phyloP scores from a whole-genome alignment of 2,888 invertebrate genomes.

The Latrodectus hesperus region DNA sequence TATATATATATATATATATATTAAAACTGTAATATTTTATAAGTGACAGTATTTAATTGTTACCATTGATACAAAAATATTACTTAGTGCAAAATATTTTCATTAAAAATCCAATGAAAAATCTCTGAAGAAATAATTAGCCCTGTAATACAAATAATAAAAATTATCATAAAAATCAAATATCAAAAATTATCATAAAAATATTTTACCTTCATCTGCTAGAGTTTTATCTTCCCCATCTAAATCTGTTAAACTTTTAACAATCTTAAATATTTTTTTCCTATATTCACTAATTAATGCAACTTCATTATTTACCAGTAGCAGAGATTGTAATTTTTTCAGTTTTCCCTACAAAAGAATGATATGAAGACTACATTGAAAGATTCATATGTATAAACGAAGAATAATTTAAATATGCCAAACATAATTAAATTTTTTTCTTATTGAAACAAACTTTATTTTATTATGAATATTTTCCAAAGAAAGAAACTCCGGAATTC shows the following conservation, averaged over 20 bases:
- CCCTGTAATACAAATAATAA: not conserved
- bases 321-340: slow-evolving; percentile 33
- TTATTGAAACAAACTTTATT: too few species aligned
- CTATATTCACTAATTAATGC: slow-evolving; percentile 18
- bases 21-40: not conserved
- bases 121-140: not conserved
- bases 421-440: too few species aligned
- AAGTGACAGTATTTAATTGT: not conserved
- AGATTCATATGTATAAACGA: too few species aligned
- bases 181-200: not conserved
- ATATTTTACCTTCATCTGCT: slow-evolving; percentile 34
- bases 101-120: not conserved
- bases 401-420: too few species aligned
- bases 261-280: slow-evolving; percentile 24
- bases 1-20: too few species aligned
- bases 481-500: too few species aligned
- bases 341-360: slow-evolving; percentile 24
- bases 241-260: slow-evolving; percentile 26
- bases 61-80: not conserved
- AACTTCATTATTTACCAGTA: slow-evolving; percentile 26
- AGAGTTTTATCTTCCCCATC: slow-evolving; percentile 48
- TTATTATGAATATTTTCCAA: too few species aligned
- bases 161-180: not conserved
- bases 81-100: not conserved
- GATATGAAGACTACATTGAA: not conserved